Evolutionary conservation across 2,113 vertebrate genomes (phyloP), one percentile per base, ranked within the genome.

Genomic region (Rhabdomys dilectus): DNA sequence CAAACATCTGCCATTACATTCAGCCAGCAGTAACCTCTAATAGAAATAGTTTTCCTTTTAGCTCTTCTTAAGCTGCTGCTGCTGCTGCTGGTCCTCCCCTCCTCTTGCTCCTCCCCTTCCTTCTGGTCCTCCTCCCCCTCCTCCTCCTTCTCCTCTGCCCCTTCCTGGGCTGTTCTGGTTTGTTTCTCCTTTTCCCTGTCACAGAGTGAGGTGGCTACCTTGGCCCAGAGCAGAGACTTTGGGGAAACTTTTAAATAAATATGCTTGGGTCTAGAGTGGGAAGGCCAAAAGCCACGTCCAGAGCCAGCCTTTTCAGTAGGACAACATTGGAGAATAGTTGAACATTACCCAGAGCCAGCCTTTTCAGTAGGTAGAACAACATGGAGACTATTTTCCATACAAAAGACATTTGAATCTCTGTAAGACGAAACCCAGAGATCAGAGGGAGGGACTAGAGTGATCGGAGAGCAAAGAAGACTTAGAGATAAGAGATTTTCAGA

Each of bases 41-140:
- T 36, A 51, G 31, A 80, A 21, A 36, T 6, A 36, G 31, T 36
- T 80, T 56, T 22, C 34, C 19, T 36, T 56, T 56, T 56, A 56
- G 51, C 19, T 56, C 31, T 81, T 56, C 17, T 56, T 56, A 56
- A 80, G 31, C 2, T 72, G 29, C 29, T 66, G 1, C 29, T 31
- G 1, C 62, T 64, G 1, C 62, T 26, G 9, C 26, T 5, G 3
- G 10, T 12, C 24, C 26, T 11, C 26, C 1, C 1, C 62, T 3
- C n/a, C n/a, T 2, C 53, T 17, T 16, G 15, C 56, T 10, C 62
- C 24, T 10, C 24, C 8, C 24, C 24, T 45, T 45, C 45, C 45
- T 45, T 5, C 45, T 45, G 45, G 45, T 45, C 24, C 4, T n/a
- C 22, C 22, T 9, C 7, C 60, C 0, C 62, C 62, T 7, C 62